Conservation (phyloP, 2,888 invertebrate species). For the Tipula unca region DNA sequence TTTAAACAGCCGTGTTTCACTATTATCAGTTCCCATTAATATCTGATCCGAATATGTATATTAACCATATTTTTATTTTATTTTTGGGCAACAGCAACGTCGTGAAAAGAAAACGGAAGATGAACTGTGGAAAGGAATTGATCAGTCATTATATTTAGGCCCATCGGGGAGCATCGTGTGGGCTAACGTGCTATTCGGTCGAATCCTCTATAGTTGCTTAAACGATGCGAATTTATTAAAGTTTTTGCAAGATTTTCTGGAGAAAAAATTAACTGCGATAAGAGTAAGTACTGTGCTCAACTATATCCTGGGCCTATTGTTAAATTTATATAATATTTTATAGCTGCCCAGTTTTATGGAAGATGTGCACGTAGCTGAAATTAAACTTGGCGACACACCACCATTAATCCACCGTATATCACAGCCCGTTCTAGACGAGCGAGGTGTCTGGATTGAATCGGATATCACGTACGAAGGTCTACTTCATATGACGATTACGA, state of each 20-base stretch:
- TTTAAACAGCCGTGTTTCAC: background rate
- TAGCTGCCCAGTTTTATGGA: conserved; percentile 76
- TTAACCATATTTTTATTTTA: background rate
- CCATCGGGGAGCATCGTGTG: conserved; percentile 41
- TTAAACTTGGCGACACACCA: conserved; percentile 58
- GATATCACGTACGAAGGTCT: conserved; percentile 67
- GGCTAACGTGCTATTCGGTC: conserved; percentile 39
- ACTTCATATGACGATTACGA: conserved; percentile 69
- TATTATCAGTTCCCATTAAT: background rate
- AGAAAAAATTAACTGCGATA: conserved; percentile 39
- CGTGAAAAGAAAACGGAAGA: conserved; percentile 37
- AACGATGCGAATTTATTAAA: conserved; percentile 33
- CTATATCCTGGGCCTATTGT: background rate
- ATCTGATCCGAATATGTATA: background rate
- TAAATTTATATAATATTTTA: background rate
- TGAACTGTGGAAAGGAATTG: conserved; percentile 41
- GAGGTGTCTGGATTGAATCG: conserved; percentile 77
- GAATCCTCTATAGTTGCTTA: conserved; percentile 36
- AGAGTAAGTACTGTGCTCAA: conserved; percentile 30
- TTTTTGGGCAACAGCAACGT: conserved; percentile 30
- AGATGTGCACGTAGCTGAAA: conserved; percentile 61
- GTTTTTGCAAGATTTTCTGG: conserved; percentile 38
- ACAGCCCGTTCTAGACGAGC: conserved; percentile 61
- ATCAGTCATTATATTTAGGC: conserved; percentile 38
- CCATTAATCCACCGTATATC: conserved; percentile 53